Evolutionary conservation across 2,797 vertebrate genomes (phyloP), one percentile per base, ranked within the genome.

Genomic region (Percopsis omiscomaycus): DNA sequence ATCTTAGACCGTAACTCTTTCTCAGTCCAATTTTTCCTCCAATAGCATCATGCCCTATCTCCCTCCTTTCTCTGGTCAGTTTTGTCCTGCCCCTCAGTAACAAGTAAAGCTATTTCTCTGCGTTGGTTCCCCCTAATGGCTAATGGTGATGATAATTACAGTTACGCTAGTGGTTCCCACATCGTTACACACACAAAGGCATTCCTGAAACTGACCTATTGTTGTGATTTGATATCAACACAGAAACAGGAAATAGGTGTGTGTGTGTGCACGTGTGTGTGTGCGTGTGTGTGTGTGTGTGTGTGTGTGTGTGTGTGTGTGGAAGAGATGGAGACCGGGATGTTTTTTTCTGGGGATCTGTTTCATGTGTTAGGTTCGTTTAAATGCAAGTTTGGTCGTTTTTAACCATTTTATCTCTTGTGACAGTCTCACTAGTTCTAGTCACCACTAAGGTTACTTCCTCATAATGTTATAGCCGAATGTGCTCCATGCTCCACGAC

Each of bases 151-250:
- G 69, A 72, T 76, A 75, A 80, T 80, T 47, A 14, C 56, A 28
- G 52, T 54, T 70, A 22, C 22, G 22, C 22, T 22, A 15, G 70
- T 66, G 68, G 78, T 71, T 88, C 85, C 77, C 82, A 74, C 77
- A 75, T 86, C 81, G 69, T 85, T 85, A 79, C 74, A 42, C 12
- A 74, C 66, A 69, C 78, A 78, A 74, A 74, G 75, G 74, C 78
- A 82, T 79, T 68, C 79, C 71, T 84, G 68, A 86, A 82, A 81
- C 71, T 63, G 70, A 81, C 69, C 84, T 78, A 86, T 86, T 90
- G 84, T 87, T 86, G 74, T 73, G 74, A 86, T 84, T 83, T 84
- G 65, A 84, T 82, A 83, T 83, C 73, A 75, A 61, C 82, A 80
- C 79, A 80, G 84, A 75, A 87, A 84, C 74, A 82, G 85, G 84